phyloP scores from a whole-genome alignment of 2,888 invertebrate species.

The Mylabris sibirica region DNA sequence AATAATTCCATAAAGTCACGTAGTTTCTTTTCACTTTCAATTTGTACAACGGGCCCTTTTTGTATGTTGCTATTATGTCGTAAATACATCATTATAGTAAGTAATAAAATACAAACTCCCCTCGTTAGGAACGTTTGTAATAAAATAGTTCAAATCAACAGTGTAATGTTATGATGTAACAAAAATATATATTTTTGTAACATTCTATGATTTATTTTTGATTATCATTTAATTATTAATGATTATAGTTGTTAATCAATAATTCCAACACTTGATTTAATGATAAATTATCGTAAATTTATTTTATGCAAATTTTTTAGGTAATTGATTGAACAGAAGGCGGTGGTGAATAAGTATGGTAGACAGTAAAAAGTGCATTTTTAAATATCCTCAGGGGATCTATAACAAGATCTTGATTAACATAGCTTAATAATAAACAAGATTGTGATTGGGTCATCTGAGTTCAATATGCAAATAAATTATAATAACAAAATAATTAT shows the following conservation, averaged over 20 bases:
- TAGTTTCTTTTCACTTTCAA: neutral
- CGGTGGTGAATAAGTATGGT: constrained; percentile 31
- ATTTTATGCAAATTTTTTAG: constrained; percentile 14
- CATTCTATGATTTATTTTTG: neutral
- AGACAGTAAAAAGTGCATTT: constrained; percentile 38
- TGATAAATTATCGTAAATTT: neutral
- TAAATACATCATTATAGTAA: neutral
- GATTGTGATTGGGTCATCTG: constrained; percentile 35
- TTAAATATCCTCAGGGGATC: constrained; percentile 32
- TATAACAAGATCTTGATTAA: constrained; percentile 38
- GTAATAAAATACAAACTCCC: constrained; percentile 4
- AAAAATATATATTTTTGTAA: neutral
- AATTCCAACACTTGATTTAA: neutral
- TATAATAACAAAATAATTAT: constrained; percentile 15
- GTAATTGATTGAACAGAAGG: constrained; percentile 24
- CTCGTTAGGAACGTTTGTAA: constrained; percentile 18
- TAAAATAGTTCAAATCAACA: neutral
- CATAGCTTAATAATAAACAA: constrained; percentile 40
- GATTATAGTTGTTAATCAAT: neutral
- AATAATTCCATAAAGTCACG: neutral
- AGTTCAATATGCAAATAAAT: constrained; percentile 28
- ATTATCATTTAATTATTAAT: neutral
- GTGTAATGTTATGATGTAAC: neutral
- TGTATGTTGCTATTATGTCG: neutral
- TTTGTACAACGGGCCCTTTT: neutral